Evolutionary conservation across 2,113 vertebrate genomes (phyloP).

Genomic region (Amblyopsis rosae): DNA sequence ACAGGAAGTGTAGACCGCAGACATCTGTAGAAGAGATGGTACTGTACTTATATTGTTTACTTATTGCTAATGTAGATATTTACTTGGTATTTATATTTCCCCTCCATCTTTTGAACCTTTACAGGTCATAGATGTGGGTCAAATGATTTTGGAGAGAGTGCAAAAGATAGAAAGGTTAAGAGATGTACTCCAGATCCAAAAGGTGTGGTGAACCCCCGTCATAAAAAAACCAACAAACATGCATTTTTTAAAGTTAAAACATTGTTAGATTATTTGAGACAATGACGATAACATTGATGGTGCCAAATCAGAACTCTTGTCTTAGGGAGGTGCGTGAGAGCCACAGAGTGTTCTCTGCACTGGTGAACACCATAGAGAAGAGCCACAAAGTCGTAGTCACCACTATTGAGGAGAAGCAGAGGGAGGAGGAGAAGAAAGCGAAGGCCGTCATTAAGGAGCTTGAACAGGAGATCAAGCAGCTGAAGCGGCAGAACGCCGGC

Average conservation of each 20-base stretch:
- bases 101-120: not conserved
- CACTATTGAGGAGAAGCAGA: slow-evolving; percentile 66
- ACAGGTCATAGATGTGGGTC: slow-evolving; percentile 60
- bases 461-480: slow-evolving; percentile 66
- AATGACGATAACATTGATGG: not conserved
- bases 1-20: slow-evolving; percentile 57
- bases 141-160: slow-evolving; percentile 73
- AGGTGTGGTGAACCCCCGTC: slow-evolving; percentile 48
- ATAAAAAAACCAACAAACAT: not conserved
- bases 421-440: slow-evolving; percentile 67
- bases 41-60: slow-evolving; percentile 3
- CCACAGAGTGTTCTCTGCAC: slow-evolving; percentile 70
- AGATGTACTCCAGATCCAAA: slow-evolving; percentile 66
- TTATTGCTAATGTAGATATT: not conserved
- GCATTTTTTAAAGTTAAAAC: no score
- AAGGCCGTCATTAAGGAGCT: slow-evolving; percentile 64
- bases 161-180: slow-evolving; percentile 72
- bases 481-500: slow-evolving; percentile 43
- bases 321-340: slow-evolving; percentile 75
- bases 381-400: slow-evolving; percentile 69
- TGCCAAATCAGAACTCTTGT: slow-evolving; percentile 67
- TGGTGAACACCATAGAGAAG: slow-evolving; percentile 71
- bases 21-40: slow-evolving; percentile 59
- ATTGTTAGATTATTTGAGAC: not conserved
- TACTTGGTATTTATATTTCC: slow-evolving; percentile 1